Evolutionary conservation across 2,888 invertebrate genomes (phyloP).

Genomic region (Tribolium freemani): DNA sequence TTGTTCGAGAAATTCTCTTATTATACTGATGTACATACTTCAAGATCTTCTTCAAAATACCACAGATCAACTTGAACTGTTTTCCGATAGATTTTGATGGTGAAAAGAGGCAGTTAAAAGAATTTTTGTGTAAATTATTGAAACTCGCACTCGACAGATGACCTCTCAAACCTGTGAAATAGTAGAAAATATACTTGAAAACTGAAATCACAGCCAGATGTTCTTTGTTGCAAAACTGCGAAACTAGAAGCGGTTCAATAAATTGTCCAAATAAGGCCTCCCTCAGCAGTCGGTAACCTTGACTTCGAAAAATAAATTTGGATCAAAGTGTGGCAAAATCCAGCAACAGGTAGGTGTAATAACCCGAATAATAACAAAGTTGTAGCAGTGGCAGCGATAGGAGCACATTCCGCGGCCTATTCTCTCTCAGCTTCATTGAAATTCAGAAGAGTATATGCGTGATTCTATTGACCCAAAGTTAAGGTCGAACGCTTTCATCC

Average conservation of each 20-base stretch:
- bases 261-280: background rate
- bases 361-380: slow-evolving; percentile 23
- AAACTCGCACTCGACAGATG: no score
- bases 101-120: no score
- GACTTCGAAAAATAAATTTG: background rate
- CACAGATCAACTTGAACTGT: no score
- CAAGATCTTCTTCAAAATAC: no score
- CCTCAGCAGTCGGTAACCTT: background rate
- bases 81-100: no score
- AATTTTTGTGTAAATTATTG: no score
- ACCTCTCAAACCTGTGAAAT: no score
- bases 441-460: slow-evolving; percentile 56
- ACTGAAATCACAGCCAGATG: no score
- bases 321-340: background rate
- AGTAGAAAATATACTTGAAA: no score
- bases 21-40: no score
- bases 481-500: slow-evolving; percentile 52
- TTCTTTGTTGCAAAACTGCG: background rate
- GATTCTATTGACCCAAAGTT: slow-evolving; percentile 59
- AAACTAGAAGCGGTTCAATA: background rate
- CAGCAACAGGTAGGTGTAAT: slow-evolving; percentile 32
- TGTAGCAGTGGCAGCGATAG: background rate
- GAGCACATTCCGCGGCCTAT: slow-evolving; percentile 25
- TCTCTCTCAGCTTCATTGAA: slow-evolving; percentile 48
- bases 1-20: no score